Evolutionary conservation across 2,113 vertebrate genomes (phyloP).

Genomic region (Paratilapia polleni): DNA sequence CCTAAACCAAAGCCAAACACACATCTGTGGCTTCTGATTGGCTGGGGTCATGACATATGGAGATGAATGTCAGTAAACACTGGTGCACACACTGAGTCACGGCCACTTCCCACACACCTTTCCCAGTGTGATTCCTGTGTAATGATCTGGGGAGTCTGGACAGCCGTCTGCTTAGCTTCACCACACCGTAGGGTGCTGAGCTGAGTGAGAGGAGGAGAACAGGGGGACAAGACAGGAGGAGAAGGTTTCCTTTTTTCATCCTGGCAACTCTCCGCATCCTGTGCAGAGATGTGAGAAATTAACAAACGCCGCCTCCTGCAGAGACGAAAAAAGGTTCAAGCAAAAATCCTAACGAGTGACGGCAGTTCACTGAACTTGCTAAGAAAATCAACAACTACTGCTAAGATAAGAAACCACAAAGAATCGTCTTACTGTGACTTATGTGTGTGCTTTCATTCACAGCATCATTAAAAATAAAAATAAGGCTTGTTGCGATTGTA

Average conservation of each 20-base stretch:
- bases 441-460: conserved; percentile 17
- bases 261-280: conserved; percentile 32
- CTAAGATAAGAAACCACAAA: conserved; percentile 20
- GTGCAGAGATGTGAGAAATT: conserved; percentile 63
- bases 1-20: conserved; percentile 7
- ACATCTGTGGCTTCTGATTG: conserved; percentile 25
- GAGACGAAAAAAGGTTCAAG: conserved; percentile 46
- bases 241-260: conserved; percentile 53
- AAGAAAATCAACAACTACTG: conserved; percentile 12
- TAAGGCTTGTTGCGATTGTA: conserved; percentile 18
- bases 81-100: conserved; percentile 49
- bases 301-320: conserved; percentile 53
- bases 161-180: conserved; percentile 61
- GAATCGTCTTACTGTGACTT: conserved; percentile 2
- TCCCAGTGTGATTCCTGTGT: conserved; percentile 66
- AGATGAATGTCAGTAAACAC: conserved; percentile 64
- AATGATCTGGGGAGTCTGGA: conserved; percentile 73
- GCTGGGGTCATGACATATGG: conserved; percentile 60
- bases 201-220: conserved; percentile 40
- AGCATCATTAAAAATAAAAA: conserved; percentile 19
- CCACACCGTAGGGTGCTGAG: conserved; percentile 52
- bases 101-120: conserved; percentile 62
- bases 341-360: conserved; percentile 45
- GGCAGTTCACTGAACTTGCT: conserved; percentile 27
- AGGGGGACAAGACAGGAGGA: conserved; percentile 31